Evolutionary conservation across 1,140 invertebrate species (phyloP), one percentile per base, ranked within the genome.

Genomic region (Lepidotrigona ventralis): DNA sequence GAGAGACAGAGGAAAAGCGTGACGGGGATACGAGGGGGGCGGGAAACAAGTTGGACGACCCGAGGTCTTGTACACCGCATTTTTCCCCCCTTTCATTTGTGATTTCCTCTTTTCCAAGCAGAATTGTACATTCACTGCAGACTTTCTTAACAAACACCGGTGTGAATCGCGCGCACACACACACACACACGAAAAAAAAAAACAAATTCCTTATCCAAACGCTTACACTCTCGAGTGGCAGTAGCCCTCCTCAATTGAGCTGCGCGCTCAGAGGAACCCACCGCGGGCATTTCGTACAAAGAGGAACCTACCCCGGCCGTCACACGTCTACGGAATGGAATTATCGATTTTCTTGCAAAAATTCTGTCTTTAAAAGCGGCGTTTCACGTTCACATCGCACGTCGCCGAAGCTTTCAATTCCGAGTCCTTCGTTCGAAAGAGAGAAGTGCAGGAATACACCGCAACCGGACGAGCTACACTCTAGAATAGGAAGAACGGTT

Each of bases 31-130:
- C 26, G 29, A 58, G 23, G 81, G 8, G 54, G 33, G n/a, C 14
- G 68, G 70, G 60, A 72, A 84, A 80, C 83, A 78, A 39, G 81
- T 83, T 83, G 81, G 70, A 84, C 83, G 83, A 84, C 78, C 83
- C 70, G 83, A 69, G 64, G 73, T 80, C 83, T 73, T 54, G 76
- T 83, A 83, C 83, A 81, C 83, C 78, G 63, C 83, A 81, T 81
- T 81, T 46, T 84, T 81, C 64, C 75, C 83, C 78, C 83, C 83
- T 81, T 81, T 84, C 78, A 74, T 75, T 81, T 81, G 9, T n/a
- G 78, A 81, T 72, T 78, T 81, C 63, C 80, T 78, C 56, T 84
- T 83, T 84, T 69, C 21, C 77, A 39, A 51, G n/a, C 39, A 81
- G 71, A 80, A 84, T 83, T 78, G 39, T 56, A 71, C 15, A 71